Evolutionary conservation across 1,140 invertebrate genomes (phyloP), one percentile per base, ranked within the genome.

Genomic region (Hesperophylax magnus): DNA sequence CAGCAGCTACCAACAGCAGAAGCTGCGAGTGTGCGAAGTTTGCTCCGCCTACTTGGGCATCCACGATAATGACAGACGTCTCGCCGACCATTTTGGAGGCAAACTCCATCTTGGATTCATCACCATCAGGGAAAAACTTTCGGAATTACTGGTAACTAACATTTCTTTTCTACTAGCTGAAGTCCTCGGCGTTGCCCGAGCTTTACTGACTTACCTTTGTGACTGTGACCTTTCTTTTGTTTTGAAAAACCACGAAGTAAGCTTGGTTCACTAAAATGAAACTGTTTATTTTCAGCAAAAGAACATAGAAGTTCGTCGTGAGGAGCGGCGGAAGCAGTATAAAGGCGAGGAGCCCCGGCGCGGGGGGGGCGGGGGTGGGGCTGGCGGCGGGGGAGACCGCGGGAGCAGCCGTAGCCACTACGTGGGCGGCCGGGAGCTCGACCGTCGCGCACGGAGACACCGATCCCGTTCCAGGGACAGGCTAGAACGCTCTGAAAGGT

Each of bases 91-190:
- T 88, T 99, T 99, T 91, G 98, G 98, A 63, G 98, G 98, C 31
- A 99, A 99, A 91, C 92, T 99, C 63, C 98, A 99, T 93, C 91
- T 99, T 47, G 98, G 98, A 17, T 99, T 99, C 88, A 99, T 99
- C 77, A 98, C 97, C 85, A 99, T 99, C 80, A 92, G 98, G 27
- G 98, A 99, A 85, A 99, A 98, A 88, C 90, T 99, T 1, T 92
- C 95, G 0, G 98, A 99, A 84, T 89, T 99, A n/a, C 95, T 98
- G 91, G 96, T 96, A 90, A 88, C 9, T 14, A 47, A 47, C 39
- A 47, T 47, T 39, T 14, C 11, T 47, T 47, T 47, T 47, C n/a
- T n/a, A n/a, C n/a, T n/a, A n/a, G n/a, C n/a, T n/a, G n/a, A n/a
- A n/a, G n/a, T n/a, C n/a, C n/a, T n/a, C n/a, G n/a, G n/a, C n/a